phyloP scores from a whole-genome alignment of 2,113 vertebrate genomes.

The Rhinoptilus africanus region DNA sequence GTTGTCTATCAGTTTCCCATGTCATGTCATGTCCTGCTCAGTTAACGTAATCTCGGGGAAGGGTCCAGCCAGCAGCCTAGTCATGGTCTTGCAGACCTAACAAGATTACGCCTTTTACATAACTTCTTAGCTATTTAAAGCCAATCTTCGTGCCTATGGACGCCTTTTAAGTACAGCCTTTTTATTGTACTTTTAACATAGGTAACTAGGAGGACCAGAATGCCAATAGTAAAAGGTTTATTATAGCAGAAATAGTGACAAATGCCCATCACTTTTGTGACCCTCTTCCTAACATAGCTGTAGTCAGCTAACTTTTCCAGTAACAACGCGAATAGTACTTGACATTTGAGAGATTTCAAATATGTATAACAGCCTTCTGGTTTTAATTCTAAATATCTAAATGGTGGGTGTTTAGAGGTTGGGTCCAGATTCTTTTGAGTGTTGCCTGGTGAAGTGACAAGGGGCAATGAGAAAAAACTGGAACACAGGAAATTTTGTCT shows the following conservation, averaged over 20 bases:
- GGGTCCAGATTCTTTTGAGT: not conserved
- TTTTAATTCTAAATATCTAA: not conserved
- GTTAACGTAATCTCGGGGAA: not conserved
- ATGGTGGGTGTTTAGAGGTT: not conserved
- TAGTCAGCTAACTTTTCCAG: not conserved
- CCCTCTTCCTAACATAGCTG: not conserved
- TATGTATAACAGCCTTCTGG: not conserved
- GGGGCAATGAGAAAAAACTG: not conserved
- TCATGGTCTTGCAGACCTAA: not conserved
- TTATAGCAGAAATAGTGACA: not conserved
- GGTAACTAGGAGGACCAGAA: not conserved
- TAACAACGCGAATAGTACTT: not conserved
- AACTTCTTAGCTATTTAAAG: not conserved
- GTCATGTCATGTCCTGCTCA: accelerated
- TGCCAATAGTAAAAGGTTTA: not conserved
- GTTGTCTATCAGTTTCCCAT: not conserved
- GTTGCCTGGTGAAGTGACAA: not conserved
- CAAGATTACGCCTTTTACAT: not conserved
- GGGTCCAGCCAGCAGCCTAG: not conserved
- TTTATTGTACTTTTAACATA: not conserved
- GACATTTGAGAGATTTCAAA: not conserved
- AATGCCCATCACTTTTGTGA: not conserved
- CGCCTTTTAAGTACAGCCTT: not conserved
- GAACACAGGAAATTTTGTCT: not conserved
- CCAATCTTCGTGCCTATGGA: not conserved